Base-by-base conservation (phyloP, 2,797 vertebrate genomes). In the Tauraco hartlaubi region DNA sequence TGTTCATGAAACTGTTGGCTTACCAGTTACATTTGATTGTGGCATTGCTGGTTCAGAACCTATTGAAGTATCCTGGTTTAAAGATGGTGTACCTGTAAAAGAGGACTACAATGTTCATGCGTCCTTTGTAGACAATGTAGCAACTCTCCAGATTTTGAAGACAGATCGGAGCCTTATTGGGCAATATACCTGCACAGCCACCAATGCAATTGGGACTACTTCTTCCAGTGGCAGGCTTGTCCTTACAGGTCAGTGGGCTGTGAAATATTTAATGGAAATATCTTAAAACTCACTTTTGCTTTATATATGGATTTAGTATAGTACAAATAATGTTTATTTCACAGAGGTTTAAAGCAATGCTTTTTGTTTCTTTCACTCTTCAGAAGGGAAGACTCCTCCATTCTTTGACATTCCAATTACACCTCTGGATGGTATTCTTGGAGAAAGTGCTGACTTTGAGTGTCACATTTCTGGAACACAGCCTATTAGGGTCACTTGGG, bases 401-500 rank as follows among this genome's bases (percentile, higher is more conserved):
- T 98, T 99, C 91, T 99, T 99, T 98, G 99, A 99, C 92, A 98
- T 97, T 89, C 99, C 98, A 71, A 75, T 99, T 86, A 94, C 97
- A 54, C 98, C 99, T 29, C 82, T 98, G 97, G 98, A 99, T 66
- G 98, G 98, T 66, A 98, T 98, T 37, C 98, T 99, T 62, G 99
- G 99, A 73, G 99, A 99, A 96, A 98, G 98, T 91, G 98, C 99
- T 25, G 98, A 98, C 96, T 98, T 99, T 94, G 99, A 99, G 94
- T 99, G 99, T 96, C 99, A 99, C 2, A 90, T 99, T 97, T 99
- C 98, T 8, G 99, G 99, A 94, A 99, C 99, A n/a, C 97, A 98
- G 63, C 99, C 99, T 22, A 98, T 99, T 78, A 99, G 99, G 97
- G 98, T 99, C 76, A 98, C 98, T 90, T 99, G 99, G 99, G 99